phyloP scores from a whole-genome alignment of 2,113 vertebrate genomes.

The Telmatochromis sp. region DNA sequence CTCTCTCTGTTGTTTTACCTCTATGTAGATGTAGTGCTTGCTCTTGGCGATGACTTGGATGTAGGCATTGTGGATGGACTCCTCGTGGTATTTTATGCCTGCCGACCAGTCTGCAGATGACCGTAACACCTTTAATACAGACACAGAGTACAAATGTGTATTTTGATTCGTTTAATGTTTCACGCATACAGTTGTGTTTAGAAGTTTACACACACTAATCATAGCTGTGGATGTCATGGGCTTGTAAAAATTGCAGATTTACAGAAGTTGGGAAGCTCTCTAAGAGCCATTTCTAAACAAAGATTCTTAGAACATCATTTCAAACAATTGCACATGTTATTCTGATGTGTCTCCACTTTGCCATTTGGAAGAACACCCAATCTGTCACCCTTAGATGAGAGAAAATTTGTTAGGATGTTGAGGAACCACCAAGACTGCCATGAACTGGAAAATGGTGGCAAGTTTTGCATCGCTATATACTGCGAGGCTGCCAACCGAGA shows the following conservation, averaged over 20 bases:
- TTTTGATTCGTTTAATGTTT: no score
- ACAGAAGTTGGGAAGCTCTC: not conserved
- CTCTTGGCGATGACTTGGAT: constrained; percentile 84
- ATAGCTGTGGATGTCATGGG: not conserved
- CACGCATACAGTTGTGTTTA: not conserved
- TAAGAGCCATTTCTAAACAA: not conserved
- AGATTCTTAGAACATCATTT: not conserved
- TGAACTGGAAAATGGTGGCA: not conserved
- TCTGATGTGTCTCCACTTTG: not conserved
- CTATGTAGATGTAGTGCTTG: constrained; percentile 89
- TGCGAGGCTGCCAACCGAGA: not conserved
- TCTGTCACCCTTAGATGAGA: not conserved
- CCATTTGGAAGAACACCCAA: not conserved
- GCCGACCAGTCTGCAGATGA: constrained; percentile 95
- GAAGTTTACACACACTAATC: not conserved
- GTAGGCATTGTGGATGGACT: constrained; percentile 93
- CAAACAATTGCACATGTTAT: not conserved
- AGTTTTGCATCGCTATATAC: not conserved
- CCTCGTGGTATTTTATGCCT: constrained; percentile 95
- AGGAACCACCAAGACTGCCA: not conserved
- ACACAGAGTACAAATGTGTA: not conserved
- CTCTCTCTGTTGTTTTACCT: constrained; percentile 27
- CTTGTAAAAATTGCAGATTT: not conserved
- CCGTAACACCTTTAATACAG: constrained; percentile 77
- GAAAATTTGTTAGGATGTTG: not conserved